phyloP scores from a whole-genome alignment of 2,797 vertebrate species.

The Geotrypetes seraphini region DNA sequence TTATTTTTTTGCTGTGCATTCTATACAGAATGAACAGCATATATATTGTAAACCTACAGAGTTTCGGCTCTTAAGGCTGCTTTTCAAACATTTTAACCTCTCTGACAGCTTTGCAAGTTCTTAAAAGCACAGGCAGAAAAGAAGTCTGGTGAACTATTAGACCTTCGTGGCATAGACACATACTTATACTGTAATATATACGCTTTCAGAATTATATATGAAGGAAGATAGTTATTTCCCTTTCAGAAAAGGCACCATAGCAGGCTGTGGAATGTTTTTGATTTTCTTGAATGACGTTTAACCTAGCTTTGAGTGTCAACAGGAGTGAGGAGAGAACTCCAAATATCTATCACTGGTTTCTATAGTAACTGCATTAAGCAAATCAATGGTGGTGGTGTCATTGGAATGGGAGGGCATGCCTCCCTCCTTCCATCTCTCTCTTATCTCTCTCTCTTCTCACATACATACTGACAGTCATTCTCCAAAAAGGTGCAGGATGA shows the following conservation, averaged over 20 bases:
- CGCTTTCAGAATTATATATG: not conserved
- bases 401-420: conserved; percentile 48
- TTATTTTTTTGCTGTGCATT: no score
- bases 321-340: conserved; percentile 25
- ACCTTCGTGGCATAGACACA: not conserved
- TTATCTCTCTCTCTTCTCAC: conserved; percentile 14
- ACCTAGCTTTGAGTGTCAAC: conserved; percentile 1
- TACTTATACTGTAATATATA: not conserved
- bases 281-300: not conserved
- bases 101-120: no score
- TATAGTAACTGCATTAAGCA: conserved; percentile 55
- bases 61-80: no score
- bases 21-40: no score
- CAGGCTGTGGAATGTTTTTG: not conserved
- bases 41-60: no score
- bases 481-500: conserved; percentile 40
- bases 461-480: conserved; percentile 47
- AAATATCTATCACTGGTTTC: conserved; percentile 46
- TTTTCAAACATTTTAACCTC: no score
- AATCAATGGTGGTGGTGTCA: conserved; percentile 72
- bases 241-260: not conserved
- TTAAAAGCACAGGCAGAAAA: no score
- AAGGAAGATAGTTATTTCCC: not conserved
- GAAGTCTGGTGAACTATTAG: no score
- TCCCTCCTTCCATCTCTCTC: conserved; percentile 2